Evolutionary conservation across 2,113 vertebrate genomes (phyloP).

Genomic region (Pan troglodytes): NHGRI_mPanTro3-v2.1_pri NC_072421.2:39146001-39146500

Average conservation of each 20-base stretch:
- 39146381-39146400: slow-evolving; percentile 10
- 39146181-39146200: slow-evolving; percentile 13
- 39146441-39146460: slow-evolving; percentile 55
- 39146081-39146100: slow-evolving; percentile 41
- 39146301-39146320: slow-evolving; percentile 27
- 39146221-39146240: slow-evolving; percentile 1
- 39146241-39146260: slow-evolving; percentile 35
- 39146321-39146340: slow-evolving; percentile 55
- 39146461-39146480: slow-evolving; percentile 48
- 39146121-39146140: background rate
- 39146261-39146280: slow-evolving; percentile 27
- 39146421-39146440: slow-evolving; percentile 56
- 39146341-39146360: slow-evolving; percentile 27
- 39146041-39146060: slow-evolving; percentile 45
- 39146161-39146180: slow-evolving; percentile 37
- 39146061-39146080: slow-evolving; percentile 34
- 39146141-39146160: slow-evolving; percentile 44
- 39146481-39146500: slow-evolving; percentile 57
- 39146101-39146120: slow-evolving; percentile 48
- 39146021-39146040: slow-evolving; percentile 52
- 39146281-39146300: slow-evolving; percentile 21
- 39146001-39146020: background rate
- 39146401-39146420: slow-evolving; percentile 53
- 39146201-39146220: background rate
- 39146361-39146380: slow-evolving; percentile 53